Percentiles rank a stretch among this genome's conserved stretches.
Conservation (phyloP, 2,113 vertebrate genomes). For the Pampusana beccarii region DNA sequence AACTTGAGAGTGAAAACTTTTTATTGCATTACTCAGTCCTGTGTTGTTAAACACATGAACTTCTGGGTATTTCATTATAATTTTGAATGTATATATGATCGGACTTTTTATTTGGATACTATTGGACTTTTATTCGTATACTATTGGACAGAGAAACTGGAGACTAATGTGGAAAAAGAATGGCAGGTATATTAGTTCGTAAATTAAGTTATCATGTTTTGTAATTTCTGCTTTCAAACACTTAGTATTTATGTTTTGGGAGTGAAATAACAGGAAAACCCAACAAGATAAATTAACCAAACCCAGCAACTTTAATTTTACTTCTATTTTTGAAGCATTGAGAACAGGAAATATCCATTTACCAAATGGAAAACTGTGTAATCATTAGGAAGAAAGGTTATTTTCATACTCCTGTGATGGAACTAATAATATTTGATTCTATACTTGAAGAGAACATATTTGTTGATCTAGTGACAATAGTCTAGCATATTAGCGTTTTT, state of each 20-base stretch:
- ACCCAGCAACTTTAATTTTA: not conserved
- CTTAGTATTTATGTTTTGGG: not conserved
- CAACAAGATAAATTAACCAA: not conserved
- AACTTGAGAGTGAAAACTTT: not conserved
- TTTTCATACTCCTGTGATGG: not conserved
- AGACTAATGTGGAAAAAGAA: not conserved
- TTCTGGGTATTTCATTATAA: not conserved
- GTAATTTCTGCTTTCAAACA: not conserved
- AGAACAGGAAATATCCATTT: not conserved
- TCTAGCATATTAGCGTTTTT: not conserved
- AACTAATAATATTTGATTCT: not conserved
- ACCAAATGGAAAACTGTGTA: not conserved
- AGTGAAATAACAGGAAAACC: not conserved
- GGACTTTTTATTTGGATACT: not conserved
- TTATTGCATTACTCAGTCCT: not conserved
- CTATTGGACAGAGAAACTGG: not conserved
- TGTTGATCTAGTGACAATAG: not conserved
- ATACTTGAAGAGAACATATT: not conserved
- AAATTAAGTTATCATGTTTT: not conserved
- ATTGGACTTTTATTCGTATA: not conserved
- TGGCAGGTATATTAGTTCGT: not conserved
- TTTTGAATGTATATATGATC: not conserved
- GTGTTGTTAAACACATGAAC: not conserved
- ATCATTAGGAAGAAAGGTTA: not conserved
- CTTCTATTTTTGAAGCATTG: not conserved